A percentile compares a stretch with the other conserved stretches of the same genome.
phyloP scores from a whole-genome alignment of 1,140 invertebrate genomes.

The Melanaphis sacchari region DNA sequence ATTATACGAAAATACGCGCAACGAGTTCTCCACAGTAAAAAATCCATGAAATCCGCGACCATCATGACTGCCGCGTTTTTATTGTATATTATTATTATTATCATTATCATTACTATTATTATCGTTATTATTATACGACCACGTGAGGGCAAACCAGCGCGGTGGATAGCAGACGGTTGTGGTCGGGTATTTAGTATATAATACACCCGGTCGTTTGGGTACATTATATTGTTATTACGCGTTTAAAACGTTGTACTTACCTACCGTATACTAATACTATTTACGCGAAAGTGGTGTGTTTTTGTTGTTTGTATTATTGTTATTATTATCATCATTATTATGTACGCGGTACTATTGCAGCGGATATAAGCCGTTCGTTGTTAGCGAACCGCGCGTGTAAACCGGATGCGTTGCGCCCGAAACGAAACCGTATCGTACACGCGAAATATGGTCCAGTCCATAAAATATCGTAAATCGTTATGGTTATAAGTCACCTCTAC shows the following conservation, averaged over 20 bases:
- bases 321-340: background rate
- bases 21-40: background rate
- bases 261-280: background rate
- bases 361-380: background rate
- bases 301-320: background rate
- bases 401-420: background rate
- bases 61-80: background rate
- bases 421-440: background rate
- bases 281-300: background rate
- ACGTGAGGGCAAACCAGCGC: background rate
- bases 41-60: background rate
- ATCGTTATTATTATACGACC: background rate
- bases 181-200: background rate
- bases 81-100: background rate
- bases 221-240: background rate
- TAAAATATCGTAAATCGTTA: too few species aligned
- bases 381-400: background rate
- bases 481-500: too few species aligned
- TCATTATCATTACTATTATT: too few species aligned
- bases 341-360: background rate
- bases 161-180: background rate
- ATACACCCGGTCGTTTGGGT: background rate
- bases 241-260: slow-evolving; percentile 7
- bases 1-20: background rate
- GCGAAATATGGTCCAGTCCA: background rate